Evolutionary conservation across 2,888 invertebrate genomes (phyloP), one percentile per base, ranked within the genome.

Genomic region (Ypsolopha sequella): DNA sequence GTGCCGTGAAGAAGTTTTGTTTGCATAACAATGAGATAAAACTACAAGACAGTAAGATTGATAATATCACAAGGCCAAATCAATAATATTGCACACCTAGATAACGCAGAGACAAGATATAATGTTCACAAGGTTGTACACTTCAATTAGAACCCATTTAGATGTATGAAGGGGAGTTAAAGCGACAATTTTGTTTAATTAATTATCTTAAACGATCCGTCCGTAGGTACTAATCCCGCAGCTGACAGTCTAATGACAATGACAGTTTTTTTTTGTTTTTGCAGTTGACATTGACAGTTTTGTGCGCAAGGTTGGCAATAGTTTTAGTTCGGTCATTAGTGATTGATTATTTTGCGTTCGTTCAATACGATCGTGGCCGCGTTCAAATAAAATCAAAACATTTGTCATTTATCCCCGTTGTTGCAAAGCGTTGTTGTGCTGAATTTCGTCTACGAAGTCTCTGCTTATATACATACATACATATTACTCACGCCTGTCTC

Each of bases 1-100:
- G 36, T 36, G 47, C 47, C 47, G 47, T 47, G 36, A 47, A 36
- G 57, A 58, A 58, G 66, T 69, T 66, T 71, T 77, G 74, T 81
- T 80, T 76, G 69, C 65, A 67, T 71, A 70, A 68, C 66, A 74
- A 71, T 45, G 11, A 33, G 33, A 33, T 49, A 49, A 39, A 63
- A 61, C 55, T 70, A 75, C 76, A 76, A 70, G 64, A 68, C 64
- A 60, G 39, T 39, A 9, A 41, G 55, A 51, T 54, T 54, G 58
- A 57, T 58, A 61, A 50, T 51, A 52, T 51, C 48, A 51, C 56
- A 58, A 58, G 58, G 56, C 49, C 51, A 41, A 53, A 53, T 51
- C 46, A 49, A 53, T 53, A 51, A 35, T 35, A 33, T 10, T 11
- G 7, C 41, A 9, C 35, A 50, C 50, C 50, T 41, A 13, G 36